A percentile compares a stretch with the other conserved stretches of the same genome.
These are phyloP conservation scores for Acanthis flammea DNA, from an alignment of 2,797 vertebrate species.

Conservation along the genomic window DNA sequence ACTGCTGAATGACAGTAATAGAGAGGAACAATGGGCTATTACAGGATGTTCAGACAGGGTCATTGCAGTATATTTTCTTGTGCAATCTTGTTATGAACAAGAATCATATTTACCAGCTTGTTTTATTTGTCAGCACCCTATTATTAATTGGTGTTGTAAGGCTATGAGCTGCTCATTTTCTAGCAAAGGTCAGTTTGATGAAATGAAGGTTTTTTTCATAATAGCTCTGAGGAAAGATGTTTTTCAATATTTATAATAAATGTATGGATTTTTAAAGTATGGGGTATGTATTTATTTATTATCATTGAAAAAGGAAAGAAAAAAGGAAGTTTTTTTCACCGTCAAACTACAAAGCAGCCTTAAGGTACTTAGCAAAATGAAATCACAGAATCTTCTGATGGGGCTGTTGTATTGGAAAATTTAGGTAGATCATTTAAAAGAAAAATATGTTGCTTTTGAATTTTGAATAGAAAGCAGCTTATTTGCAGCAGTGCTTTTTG, in stretches of 20 bases:
- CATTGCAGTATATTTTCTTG: slow-evolving; percentile 58
- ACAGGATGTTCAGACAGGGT: slow-evolving; percentile 55
- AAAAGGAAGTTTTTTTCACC: neutral
- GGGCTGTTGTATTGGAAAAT: neutral
- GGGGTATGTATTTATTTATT: neutral
- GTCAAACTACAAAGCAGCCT: neutral
- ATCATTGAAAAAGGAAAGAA: neutral
- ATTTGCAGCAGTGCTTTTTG: neutral
- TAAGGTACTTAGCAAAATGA: neutral
- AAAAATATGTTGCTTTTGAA: neutral
- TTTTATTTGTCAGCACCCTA: neutral
- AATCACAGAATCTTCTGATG: neutral
- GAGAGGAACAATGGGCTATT: slow-evolving; percentile 41
- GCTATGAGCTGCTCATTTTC: neutral
- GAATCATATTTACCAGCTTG: slow-evolving; percentile 2
- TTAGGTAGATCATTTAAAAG: neutral
- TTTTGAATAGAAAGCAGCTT: neutral
- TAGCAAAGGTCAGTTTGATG: neutral
- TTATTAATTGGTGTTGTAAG: neutral
- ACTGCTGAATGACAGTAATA: slow-evolving; percentile 40
- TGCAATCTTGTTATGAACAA: slow-evolving; percentile 36
- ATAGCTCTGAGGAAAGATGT: neutral
- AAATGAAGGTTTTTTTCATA: neutral
- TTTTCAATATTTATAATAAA: neutral
- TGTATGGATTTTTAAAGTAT: neutral